Evolutionary conservation across 2,888 invertebrate genomes (phyloP).

Genomic region (Patella caerulea): DNA sequence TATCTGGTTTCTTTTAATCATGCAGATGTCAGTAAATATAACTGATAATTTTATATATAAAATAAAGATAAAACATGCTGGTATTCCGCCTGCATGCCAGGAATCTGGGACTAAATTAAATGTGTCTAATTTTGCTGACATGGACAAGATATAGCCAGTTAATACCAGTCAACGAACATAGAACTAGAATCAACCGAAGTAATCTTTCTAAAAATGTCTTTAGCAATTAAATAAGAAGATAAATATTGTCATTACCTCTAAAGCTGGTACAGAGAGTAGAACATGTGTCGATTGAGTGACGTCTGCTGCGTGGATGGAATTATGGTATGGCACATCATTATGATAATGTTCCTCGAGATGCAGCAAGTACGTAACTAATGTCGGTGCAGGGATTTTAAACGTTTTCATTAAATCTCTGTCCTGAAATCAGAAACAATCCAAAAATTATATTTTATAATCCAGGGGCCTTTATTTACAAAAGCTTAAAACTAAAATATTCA

Average conservation of each 20-base stretch:
- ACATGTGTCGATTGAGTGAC: slow-evolving; percentile 98
- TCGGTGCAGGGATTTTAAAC: slow-evolving; percentile 94
- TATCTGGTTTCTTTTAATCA: no score
- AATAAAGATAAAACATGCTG: no score
- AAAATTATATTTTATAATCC: not conserved
- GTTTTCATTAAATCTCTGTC: slow-evolving; percentile 78
- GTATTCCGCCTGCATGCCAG: no score
- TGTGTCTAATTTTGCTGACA: no score
- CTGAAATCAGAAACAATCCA: slow-evolving; percentile 45
- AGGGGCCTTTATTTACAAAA: not conserved
- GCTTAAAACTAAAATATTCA: not conserved
- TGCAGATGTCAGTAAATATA: no score
- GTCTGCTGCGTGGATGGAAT: slow-evolving; percentile 97
- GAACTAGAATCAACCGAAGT: no score
- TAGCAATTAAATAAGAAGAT: no score
- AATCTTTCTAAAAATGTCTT: no score
- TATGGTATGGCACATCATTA: slow-evolving; percentile 98
- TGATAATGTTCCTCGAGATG: slow-evolving; percentile 98
- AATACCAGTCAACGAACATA: no score
- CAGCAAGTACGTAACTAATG: slow-evolving; percentile 95
- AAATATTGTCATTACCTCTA: slow-evolving; percentile 78
- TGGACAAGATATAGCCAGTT: no score
- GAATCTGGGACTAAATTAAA: no score
- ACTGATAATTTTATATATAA: no score
- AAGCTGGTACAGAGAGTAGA: slow-evolving; percentile 93